Evolutionary conservation across 2,113 vertebrate species (phyloP).

Genomic region (Rousettus leschenaultii): DNA sequence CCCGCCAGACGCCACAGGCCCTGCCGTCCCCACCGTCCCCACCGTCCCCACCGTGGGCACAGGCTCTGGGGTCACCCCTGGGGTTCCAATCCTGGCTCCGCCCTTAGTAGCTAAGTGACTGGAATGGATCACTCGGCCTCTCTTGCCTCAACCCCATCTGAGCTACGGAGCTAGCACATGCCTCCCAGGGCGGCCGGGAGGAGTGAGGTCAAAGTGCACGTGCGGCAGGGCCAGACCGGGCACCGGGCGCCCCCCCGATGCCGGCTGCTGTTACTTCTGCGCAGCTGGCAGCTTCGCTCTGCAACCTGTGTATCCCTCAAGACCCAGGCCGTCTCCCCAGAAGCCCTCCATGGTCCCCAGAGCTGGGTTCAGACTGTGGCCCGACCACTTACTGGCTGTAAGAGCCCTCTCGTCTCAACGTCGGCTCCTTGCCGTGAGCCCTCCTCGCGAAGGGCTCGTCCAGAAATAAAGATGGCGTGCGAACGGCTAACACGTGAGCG

Average conservation of each 20-base stretch:
- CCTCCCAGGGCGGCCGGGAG: accelerated
- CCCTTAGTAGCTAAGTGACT: background rate
- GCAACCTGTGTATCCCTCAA: background rate
- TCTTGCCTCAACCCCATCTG: background rate
- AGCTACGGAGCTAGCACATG: accelerated
- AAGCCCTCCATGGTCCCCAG: background rate
- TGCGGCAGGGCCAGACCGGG: background rate
- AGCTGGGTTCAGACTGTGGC: background rate
- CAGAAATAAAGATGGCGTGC: background rate
- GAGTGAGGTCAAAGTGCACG: accelerated
- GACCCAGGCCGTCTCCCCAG: background rate
- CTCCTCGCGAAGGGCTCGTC: background rate
- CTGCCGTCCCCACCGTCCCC: too few relatives aligned
- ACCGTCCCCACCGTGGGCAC: too few relatives aligned
- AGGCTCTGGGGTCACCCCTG: background rate
- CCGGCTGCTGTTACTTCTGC: accelerated
- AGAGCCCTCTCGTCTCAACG: accelerated
- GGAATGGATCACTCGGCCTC: accelerated
- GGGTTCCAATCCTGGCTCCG: background rate
- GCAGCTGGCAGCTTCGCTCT: background rate
- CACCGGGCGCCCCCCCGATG: accelerated
- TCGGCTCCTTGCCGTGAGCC: background rate
- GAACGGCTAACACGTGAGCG: accelerated
- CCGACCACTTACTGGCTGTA: accelerated
- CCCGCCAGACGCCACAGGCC: background rate